Evolutionary conservation across 2,888 invertebrate genomes (phyloP), one percentile per base, ranked within the genome.

Genomic region (Halictus ligatus): DNA sequence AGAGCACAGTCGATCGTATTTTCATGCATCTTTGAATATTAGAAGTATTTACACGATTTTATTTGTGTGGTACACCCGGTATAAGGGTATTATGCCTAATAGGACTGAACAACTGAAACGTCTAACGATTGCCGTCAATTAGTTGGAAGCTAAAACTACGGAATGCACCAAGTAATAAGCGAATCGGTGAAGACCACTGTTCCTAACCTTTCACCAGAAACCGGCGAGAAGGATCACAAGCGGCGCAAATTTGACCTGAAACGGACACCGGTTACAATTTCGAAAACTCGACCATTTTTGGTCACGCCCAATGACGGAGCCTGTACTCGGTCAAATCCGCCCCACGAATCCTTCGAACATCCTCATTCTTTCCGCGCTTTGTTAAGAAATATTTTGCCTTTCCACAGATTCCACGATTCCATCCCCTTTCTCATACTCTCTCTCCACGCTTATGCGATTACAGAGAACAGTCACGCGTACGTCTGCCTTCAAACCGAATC

Each of bases 211-310:
- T 2, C 35, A 46, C 50, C 5, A 29, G 5, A 43, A 83, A 48
- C 50, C 58, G 54, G 73, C 79, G 78, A 78, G 83, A 77, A 80
- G 35, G 75, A 76, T 83, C 75, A 80, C 83, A 80, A 86, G 88
- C 88, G 85, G 83, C 79, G 89, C 91, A 88, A 93, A 92, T 92
- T 88, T 89, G 79, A 90, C 91, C 90, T 92, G 92, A 92, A 80
- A 92, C 88, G 92, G 91, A 91, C 92, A 92, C 90, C 86, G 78
- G 83, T 84, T 60, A 79, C 84, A 80, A 88, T 87, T 86, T 90
- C 87, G 67, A 79, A 81, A 88, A 89, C 73, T 90, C 86, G 86
- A 89, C 78, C 89, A 75, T 54, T 75, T 79, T 29, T 79, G 78
- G 90, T 88, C 88, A 90, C 91, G 90, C 90, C 90, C 90, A 80